Evolutionary conservation across 2,888 invertebrate species (phyloP), one percentile per base, ranked within the genome.

Genomic region (Cremastinae sp.): DNA sequence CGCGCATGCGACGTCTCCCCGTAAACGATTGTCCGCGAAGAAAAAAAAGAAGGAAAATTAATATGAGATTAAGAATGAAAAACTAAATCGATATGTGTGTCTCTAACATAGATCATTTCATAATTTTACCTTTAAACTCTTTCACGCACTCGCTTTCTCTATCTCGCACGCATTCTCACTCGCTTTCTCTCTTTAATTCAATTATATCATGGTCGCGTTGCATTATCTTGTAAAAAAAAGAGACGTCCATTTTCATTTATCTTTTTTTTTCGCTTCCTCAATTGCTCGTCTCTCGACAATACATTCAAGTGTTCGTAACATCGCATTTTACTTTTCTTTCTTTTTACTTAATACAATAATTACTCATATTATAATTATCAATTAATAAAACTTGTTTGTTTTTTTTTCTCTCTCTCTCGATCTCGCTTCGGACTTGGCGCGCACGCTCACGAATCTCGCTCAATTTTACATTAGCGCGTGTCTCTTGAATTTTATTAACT

Each of bases 291-390:
- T 78, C 64, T 66, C 78, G 78, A 80, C 81, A 83, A 82, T 83
- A 83, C 83, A 83, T 82, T 81, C 82, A 83, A 84, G 79, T 82
- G 75, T 81, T 83, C 81, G 79, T 83, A 86, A 84, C 83, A 83
- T 87, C 84, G 84, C 73, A 85, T 84, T 83, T 28, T 28, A 28
- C 28, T 28, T 82, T 78, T 82, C 86, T 35, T 82, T 45, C 83
- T 79, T 82, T 86, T 62, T 82, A 86, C 87, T 84, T 85, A 86
- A 86, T 87, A 85, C 83, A 87, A 85, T 87, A 87, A 86, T 84
- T 86, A 87, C 84, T 86, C 83, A 81, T 87, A 83, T 82, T 84
- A 84, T 86, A 86, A 87, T 86, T 86, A 85, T 83, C 83, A 86
- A 85, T 86, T 85, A 87, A 86, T 86, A 86, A 87, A 88, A 87